Conservation (phyloP, 2,888 invertebrate genomes). For the Drosophila longiperda region DNA sequence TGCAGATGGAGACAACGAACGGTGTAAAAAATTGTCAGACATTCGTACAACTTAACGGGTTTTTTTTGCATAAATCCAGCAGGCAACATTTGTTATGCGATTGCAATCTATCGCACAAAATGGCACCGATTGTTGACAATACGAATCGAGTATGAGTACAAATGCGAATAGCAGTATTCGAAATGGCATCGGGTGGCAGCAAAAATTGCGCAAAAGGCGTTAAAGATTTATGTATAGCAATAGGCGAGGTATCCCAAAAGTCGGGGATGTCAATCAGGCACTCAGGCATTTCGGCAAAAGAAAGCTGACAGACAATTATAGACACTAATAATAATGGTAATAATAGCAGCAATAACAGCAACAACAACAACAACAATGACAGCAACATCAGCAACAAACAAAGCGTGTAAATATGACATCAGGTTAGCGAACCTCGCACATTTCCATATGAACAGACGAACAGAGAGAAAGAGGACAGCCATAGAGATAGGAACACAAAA, state of each 20-base stretch:
- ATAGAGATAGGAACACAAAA: constrained; percentile 33
- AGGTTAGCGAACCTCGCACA: constrained; percentile 75
- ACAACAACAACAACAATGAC: constrained; percentile 3
- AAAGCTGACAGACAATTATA: constrained; percentile 75
- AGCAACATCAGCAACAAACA: constrained; percentile 42
- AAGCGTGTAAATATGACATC: constrained; percentile 75
- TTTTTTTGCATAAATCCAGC: constrained; percentile 77
- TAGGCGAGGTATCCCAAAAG: constrained; percentile 22
- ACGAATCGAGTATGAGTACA: constrained; percentile 39
- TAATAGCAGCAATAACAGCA: constrained; percentile 27
- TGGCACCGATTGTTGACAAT: constrained; percentile 75
- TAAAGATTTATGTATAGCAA: constrained; percentile 51
- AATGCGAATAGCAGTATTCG: constrained; percentile 17
- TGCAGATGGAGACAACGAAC: constrained; percentile 46
- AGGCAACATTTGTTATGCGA: constrained; percentile 77
- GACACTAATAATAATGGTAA: constrained; percentile 64
- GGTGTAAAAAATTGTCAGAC: constrained; percentile 58
- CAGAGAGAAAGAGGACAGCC: constrained; percentile 8
- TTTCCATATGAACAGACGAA: constrained; percentile 52
- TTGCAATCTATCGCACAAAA: constrained; percentile 73
- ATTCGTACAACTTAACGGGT: constrained; percentile 77
- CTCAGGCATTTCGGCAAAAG: constrained; percentile 64
- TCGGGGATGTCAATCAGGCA: constrained; percentile 44
- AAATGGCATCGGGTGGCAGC: constrained; percentile 24
- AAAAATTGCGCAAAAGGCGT: constrained; percentile 68